A percentile compares a stretch with the other conserved stretches of the same genome.
phyloP scores from a whole-genome alignment of 2,797 vertebrate species.

The Phylloscopus collybita region DNA sequence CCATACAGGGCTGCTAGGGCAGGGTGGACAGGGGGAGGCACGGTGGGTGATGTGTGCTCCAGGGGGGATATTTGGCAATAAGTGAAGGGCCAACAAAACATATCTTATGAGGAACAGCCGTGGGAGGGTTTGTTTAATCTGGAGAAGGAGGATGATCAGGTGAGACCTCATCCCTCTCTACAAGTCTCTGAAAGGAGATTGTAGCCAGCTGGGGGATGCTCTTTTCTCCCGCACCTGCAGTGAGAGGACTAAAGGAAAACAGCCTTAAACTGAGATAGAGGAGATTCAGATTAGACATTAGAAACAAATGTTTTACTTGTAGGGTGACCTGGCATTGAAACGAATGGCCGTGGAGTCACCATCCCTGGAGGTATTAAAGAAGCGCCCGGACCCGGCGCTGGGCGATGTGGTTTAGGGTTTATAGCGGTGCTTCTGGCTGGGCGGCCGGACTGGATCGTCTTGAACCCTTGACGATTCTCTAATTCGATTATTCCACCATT shows the following conservation, averaged over 20 bases:
- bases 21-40: not conserved
- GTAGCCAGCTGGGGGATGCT: no score
- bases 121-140: not conserved
- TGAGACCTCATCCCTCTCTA: not conserved
- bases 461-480: rapidly evolving
- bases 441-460: not conserved
- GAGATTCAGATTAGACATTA: not conserved
- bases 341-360: not conserved
- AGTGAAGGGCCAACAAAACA: not conserved
- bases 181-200: not conserved
- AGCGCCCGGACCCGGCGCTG: not conserved
- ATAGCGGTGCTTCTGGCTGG: rapidly evolving
- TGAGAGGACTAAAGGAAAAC: not conserved
- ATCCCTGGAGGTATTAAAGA: not conserved
- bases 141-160: not conserved
- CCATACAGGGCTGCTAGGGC: not conserved
- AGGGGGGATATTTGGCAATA: not conserved
- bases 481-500: no score
- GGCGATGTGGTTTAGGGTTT: not conserved
- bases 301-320: not conserved
- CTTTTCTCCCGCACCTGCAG: not conserved
- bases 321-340: not conserved
- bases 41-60: rapidly evolving
- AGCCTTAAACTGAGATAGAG: not conserved
- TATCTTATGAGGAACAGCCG: not conserved